Evolutionary conservation across 2,113 vertebrate species (phyloP).

Genomic region (Chaetorhynchus papuensis): DNA sequence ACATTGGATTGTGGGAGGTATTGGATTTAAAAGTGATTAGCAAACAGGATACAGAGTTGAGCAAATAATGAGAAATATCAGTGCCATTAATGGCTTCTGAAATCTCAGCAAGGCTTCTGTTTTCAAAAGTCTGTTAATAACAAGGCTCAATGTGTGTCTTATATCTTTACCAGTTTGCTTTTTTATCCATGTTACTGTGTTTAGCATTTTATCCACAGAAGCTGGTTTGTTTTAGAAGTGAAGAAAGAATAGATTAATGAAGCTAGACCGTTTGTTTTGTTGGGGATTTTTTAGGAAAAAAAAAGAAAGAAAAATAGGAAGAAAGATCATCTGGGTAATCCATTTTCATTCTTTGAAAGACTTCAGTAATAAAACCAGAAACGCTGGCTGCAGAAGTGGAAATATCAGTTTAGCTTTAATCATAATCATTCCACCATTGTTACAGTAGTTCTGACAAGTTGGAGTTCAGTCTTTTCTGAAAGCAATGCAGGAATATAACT

Average conservation of each 20-base stretch:
- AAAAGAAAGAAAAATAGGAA: background rate
- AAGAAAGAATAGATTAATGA: background rate
- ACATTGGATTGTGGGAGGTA: background rate
- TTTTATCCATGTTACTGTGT: background rate
- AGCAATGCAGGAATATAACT: background rate
- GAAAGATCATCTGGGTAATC: background rate
- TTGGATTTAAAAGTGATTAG: background rate
- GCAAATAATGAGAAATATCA: background rate
- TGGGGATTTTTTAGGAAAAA: background rate
- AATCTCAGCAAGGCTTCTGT: background rate
- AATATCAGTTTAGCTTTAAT: constrained; percentile 14
- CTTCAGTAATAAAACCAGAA: constrained; percentile 11
- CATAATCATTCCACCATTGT: background rate
- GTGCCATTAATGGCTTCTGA: background rate
- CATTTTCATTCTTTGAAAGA: constrained; percentile 33
- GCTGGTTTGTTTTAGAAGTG: background rate
- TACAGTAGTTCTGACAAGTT: background rate
- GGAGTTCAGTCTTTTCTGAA: background rate
- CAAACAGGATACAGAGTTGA: background rate
- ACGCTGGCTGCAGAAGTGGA: background rate
- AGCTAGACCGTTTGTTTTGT: background rate
- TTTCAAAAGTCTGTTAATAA: background rate
- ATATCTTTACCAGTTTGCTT: background rate
- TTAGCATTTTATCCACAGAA: background rate
- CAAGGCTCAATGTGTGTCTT: background rate